Evolutionary conservation across 2,113 vertebrate genomes (phyloP), one percentile per base, ranked within the genome.

Genomic region (Gulo gulo): DNA sequence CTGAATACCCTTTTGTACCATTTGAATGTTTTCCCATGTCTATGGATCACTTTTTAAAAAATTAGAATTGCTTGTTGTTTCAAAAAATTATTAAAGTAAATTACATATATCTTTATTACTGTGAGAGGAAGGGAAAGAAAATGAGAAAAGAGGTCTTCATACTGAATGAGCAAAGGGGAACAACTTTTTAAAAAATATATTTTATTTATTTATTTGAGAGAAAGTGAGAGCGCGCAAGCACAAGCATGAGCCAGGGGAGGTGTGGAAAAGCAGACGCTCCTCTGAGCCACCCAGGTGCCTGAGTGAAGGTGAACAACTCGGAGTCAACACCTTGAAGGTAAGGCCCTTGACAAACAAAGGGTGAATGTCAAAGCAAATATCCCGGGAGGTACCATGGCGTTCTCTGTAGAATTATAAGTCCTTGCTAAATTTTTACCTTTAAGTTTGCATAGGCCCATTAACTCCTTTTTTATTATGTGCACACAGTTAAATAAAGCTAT

Each of bases 71-170:
- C 39, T 39, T 93, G 31, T 39, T 84, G 24, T 67, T 45, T 83
- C 42, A 86, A 90, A 92, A 92, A 90, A 82, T 69, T 92, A 63
- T 82, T 82, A 23, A 67, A 90, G 18, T 45, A 90, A 86, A n/a
- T 57, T 34, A 81, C 50, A 45, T 34, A 71, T 31, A 81, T 18
- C 36, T 88, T 85, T 69, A 76, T 86, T 39, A 81, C 76, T 92
- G 24, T 92, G 47, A 65, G 31, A 88, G 47, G 6, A 61, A 59
- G n/a, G 12, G 36, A 76, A 42, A 31, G 42, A 12, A 80, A 85
- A 65, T 57, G 59, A 95, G 50, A 93, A 71, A 4, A 83, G 21
- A 73, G 7, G 23, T 71, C 81, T 55, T 78, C 45, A 78, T 42
- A 42, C 1, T 87, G 63, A 93, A 83, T 90, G 42, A 80, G 10